phyloP scores from a whole-genome alignment of 2,113 vertebrate species.

The Chiloscyllium plagiosum region DNA sequence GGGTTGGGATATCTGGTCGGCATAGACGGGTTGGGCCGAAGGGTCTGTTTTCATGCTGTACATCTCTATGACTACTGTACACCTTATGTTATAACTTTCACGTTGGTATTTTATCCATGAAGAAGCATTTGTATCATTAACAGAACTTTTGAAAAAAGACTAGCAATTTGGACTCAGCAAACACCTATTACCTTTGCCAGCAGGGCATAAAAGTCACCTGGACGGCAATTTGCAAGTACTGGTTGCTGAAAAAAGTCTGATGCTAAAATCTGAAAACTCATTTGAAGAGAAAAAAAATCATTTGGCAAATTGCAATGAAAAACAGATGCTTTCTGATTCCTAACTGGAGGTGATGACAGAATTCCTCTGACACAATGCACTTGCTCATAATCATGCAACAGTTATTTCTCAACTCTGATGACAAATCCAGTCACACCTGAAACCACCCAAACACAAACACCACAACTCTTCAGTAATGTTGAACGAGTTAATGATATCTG shows the following conservation, averaged over 20 bases:
- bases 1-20: too few relatives aligned
- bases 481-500: background rate
- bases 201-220: conserved; percentile 16
- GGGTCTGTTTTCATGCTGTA: too few relatives aligned
- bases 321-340: conserved; percentile 22
- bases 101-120: background rate
- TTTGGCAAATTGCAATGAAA: conserved; percentile 7
- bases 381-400: background rate
- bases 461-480: background rate
- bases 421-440: conserved; percentile 12
- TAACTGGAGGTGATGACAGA: conserved; percentile 11
- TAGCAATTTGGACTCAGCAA: background rate
- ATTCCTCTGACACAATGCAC: background rate
- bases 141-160: background rate
- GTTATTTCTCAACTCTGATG: background rate
- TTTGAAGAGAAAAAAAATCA: background rate
- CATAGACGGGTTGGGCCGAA: too few relatives aligned
- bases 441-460: background rate
- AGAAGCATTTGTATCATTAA: background rate
- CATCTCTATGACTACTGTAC: background rate
- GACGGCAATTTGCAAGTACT: background rate
- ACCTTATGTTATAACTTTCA: background rate
- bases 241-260: background rate
- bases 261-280: background rate
- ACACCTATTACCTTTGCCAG: background rate